Base-by-base conservation (phyloP, 2,888 invertebrate species). In the Dryomyza anilis region DNA sequence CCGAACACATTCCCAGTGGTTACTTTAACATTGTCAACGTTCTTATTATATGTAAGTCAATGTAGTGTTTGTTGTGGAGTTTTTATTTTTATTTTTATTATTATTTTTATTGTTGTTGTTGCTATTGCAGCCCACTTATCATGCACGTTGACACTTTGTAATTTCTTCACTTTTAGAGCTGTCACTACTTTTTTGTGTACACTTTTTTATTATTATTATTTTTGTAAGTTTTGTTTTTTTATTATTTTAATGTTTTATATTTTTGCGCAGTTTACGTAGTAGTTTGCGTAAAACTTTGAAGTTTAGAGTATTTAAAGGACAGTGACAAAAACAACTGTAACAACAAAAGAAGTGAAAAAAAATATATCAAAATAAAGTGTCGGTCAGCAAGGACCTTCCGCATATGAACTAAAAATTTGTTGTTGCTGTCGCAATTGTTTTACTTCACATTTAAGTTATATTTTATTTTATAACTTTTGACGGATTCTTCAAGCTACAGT, bases 111-210 rank as follows among this genome's bases (percentile, higher is more conserved):
- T 68, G 67, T n/a, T 72, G 70, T 43, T 71, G 68, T 33, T 76
- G 71, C 61, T 72, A 71, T 64, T 70, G 74, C 72, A 78, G 77
- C 80, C 81, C 79, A 81, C 81, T 81, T 81, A 80, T 81, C 81
- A 81, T 80, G 78, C 81, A 78, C 70, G 74, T 78, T 81, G 82
- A 81, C 82, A 81, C 78, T 81, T 81, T 79, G 81, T 81, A 81
- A 81, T 81, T 81, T 81, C 81, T 81, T 78, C 77, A 78, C 77
- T 78, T 81, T 81, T 80, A 80, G 79, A 76, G 78, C 77, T 81
- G 82, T 79, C 82, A 81, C 76, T 80, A 77, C 80, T 78, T 79
- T 78, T 79, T n/a, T n/a, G n/a, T n/a, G n/a, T n/a, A n/a, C n/a
- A n/a, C n/a, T n/a, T n/a, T n/a, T n/a, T n/a, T n/a, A 79, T 77